Base-by-base conservation (phyloP, 2,113 vertebrate species). In the Podarcis raffonei region DNA sequence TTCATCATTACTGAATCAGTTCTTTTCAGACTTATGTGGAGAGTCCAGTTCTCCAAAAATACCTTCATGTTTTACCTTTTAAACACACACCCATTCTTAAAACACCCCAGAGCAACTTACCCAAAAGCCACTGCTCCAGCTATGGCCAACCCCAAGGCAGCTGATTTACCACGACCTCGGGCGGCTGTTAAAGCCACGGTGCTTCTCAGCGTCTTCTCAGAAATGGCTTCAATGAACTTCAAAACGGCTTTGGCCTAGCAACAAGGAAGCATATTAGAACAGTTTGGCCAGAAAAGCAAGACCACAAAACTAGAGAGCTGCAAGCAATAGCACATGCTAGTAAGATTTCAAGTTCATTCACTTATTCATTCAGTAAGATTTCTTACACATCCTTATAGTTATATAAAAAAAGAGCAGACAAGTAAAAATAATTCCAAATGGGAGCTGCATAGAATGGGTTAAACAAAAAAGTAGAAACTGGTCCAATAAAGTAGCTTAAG, bases 101-200 rank as follows among this genome's bases (percentile, higher is more conserved):
- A n/a, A 72, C 35, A 16, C 15, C 25, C 1, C 3, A 7, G 5
- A 7, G 20, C 77, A 75, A 57, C 96, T 94, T 96, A 99, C 99
- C 99, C 99, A 95, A 99, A 99, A 48, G 99, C 99, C 71, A 99
- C 98, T 0, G 99, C 99, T 84, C 98, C 98, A 35, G 99, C 98
- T 12, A 99, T 97, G 32, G 99, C 98, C 95, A 99, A 88, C 0
- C 99, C 99, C 93, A 99, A 94, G 0, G 99, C 99, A n/a, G 99
- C 99, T 65, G 99, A 99, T 88, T 99, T 99, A 0, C 99, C 99
- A 85, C 99, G 97, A 37, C 99, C 99, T 65, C 99, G 97, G 85
- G 99, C 99, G 11, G 99, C 99, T 0, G 99, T 99, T 39, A 99
- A 94, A 0, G 98, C 97, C 35, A 99, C 99, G 0, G 99, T 99